phyloP scores from a whole-genome alignment of 1,140 invertebrate species.

The Nephotettix cincticeps region DNA sequence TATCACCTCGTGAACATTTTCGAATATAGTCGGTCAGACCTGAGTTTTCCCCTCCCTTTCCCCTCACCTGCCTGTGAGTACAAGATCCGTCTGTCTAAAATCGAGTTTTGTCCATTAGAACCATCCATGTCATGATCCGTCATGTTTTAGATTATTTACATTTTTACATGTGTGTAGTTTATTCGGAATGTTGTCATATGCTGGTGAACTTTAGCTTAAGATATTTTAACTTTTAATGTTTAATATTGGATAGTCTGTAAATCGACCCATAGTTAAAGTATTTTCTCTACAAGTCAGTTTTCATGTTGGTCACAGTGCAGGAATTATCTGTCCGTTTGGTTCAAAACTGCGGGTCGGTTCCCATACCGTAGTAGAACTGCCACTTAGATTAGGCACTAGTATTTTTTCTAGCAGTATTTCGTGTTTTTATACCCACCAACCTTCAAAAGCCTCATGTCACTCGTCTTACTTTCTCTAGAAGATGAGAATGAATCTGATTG shows the following conservation, averaged over 20 bases:
- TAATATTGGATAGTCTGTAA: background rate
- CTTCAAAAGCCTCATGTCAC: too few species aligned
- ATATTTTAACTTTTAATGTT: background rate
- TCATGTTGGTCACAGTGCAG: too few species aligned
- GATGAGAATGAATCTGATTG: too few species aligned
- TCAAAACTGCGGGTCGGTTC: background rate
- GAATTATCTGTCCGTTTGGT: too few species aligned
- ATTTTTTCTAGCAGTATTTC: slow-evolving; percentile 16
- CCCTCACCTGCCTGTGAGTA: too few species aligned
- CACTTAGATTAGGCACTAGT: background rate
- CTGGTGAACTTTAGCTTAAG: background rate
- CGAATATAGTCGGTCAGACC: background rate
- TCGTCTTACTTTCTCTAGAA: too few species aligned
- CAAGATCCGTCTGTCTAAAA: too few species aligned
- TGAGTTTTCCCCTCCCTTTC: too few species aligned
- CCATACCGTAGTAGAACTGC: slow-evolving; percentile 4
- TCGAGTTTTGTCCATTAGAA: background rate
- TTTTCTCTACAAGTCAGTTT: too few species aligned
- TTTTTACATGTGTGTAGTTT: slow-evolving; percentile 2
- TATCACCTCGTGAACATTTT: background rate
- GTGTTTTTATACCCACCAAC: slow-evolving; percentile 8
- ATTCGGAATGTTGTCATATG: slow-evolving; percentile 5
- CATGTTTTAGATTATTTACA: slow-evolving; percentile 1
- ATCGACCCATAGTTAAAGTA: background rate
- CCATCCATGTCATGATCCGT: slow-evolving; percentile 1